phyloP scores from a whole-genome alignment of 2,888 invertebrate genomes.

The Sesia bembeciformis region DNA sequence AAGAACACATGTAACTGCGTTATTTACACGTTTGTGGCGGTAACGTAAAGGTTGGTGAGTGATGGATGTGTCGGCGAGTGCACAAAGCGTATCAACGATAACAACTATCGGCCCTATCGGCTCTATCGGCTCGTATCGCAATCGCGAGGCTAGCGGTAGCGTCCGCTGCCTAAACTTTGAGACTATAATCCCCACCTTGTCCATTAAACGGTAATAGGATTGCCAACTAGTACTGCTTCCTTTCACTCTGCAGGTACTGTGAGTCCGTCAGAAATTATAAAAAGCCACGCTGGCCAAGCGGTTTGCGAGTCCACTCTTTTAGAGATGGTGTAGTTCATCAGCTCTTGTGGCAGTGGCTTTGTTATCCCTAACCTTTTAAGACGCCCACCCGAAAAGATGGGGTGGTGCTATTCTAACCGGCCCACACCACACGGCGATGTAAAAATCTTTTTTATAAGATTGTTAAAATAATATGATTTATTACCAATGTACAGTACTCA shows the following conservation, averaged over 20 bases:
- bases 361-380: no score
- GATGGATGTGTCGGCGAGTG: conserved; percentile 68
- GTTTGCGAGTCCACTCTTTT: no score
- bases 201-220: conserved; percentile 57
- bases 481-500: no score
- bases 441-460: no score
- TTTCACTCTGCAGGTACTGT: neutral
- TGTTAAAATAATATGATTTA: no score
- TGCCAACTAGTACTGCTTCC: conserved; percentile 33
- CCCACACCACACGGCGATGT: no score
- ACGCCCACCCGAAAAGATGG: no score
- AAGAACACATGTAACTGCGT: neutral
- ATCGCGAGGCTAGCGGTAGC: neutral
- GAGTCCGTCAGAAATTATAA: no score
- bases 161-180: conserved; percentile 18
- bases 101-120: conserved; percentile 44
- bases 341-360: no score
- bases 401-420: no score
- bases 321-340: no score
- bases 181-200: conserved; percentile 50
- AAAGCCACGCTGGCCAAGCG: no score
- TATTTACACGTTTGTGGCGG: conserved; percentile 27
- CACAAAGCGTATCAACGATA: conserved; percentile 66
- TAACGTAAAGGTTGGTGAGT: conserved; percentile 56
- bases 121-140: conserved; percentile 2